These are phyloP conservation scores for Hoplias malabaricus DNA, from an alignment of 2,113 vertebrate species.

Conservation along the genomic window DNA sequence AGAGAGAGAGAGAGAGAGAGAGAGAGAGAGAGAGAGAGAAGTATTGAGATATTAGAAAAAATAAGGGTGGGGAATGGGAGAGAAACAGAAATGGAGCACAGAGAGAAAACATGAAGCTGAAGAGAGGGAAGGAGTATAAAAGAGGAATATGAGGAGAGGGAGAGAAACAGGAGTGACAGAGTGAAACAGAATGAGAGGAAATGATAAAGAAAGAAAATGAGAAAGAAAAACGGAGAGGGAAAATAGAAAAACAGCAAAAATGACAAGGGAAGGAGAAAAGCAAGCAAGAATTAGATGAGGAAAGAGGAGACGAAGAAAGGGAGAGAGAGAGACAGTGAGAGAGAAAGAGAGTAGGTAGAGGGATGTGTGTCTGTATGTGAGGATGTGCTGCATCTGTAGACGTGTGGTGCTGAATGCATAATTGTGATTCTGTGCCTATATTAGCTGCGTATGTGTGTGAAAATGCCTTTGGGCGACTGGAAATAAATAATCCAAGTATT, in stretches of 20 bases:
- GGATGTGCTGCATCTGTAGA: slow-evolving; percentile 21
- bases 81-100: neutral
- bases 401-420: slow-evolving; percentile 30
- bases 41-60: no score
- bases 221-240: neutral
- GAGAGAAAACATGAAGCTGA: neutral
- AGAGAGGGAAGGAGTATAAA: neutral
- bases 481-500: slow-evolving; percentile 23
- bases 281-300: neutral
- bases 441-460: neutral
- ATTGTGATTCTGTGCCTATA: slow-evolving; percentile 9
- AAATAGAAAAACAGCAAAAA: neutral
- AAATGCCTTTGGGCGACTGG: neutral
- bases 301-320: neutral
- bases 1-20: neutral
- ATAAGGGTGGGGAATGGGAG: neutral
- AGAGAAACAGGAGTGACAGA: neutral
- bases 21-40: neutral
- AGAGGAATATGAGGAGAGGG: neutral
- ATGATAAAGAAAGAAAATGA: neutral
- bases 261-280: neutral
- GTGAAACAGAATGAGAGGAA: neutral
- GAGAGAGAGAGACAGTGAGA: neutral
- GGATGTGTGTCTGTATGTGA: neutral
- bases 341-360: neutral